Conservation (phyloP, 1,140 invertebrate genomes). For the Idris sp. region DNA sequence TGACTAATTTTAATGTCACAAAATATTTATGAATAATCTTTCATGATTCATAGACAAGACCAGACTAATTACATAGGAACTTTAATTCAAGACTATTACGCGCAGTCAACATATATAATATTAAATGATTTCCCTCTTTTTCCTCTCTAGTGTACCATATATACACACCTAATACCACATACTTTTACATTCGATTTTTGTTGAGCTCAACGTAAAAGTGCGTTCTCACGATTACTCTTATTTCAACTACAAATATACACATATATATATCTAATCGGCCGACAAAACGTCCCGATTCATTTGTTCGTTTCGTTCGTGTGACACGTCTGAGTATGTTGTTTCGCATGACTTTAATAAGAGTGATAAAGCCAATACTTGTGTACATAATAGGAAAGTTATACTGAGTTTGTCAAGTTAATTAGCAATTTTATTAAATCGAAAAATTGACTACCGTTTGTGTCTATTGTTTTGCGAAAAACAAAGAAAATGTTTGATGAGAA, state of each 20-base stretch:
- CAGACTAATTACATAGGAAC: conserved; percentile 29
- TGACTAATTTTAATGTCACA: too few species aligned
- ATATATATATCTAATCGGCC: conserved; percentile 43
- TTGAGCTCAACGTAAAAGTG: conserved; percentile 6
- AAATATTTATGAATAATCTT: conserved; percentile 4
- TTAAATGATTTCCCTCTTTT: conserved; percentile 31
- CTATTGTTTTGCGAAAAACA: not conserved
- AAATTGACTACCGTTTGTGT: too few species aligned
- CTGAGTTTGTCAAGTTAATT: conserved; percentile 8
- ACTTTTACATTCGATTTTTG: conserved; percentile 48
- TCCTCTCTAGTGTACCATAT: conserved; percentile 1
- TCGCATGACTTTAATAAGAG: conserved; percentile 4
- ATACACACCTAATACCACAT: too few species aligned
- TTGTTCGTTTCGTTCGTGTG: conserved; percentile 13
- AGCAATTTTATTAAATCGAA: conserved; percentile 6
- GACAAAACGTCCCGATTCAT: conserved; percentile 29
- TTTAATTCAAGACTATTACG: conserved; percentile 30
- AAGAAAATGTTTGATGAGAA: too few species aligned
- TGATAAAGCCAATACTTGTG: conserved; percentile 25
- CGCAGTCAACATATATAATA: conserved; percentile 39
- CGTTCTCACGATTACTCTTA: conserved; percentile 36
- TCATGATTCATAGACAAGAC: conserved; percentile 32
- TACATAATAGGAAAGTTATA: conserved; percentile 1
- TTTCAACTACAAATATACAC: conserved; percentile 30
- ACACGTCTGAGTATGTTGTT: conserved; percentile 21